Conservation (phyloP, 1,140 invertebrate genomes). For the Nasonia longicornis region DNA sequence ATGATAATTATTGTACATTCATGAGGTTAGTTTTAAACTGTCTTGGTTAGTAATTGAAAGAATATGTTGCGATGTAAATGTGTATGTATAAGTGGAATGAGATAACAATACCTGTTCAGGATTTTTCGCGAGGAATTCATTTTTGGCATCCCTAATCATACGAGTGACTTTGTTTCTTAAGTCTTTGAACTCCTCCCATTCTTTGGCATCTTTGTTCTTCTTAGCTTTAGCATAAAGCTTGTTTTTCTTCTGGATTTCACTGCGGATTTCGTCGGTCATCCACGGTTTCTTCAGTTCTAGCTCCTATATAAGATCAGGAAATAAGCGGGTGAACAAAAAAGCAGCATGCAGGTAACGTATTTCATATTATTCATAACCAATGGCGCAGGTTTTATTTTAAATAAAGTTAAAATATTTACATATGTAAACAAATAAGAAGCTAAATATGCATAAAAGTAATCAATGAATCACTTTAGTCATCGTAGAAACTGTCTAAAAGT, state of each 20-base stretch:
- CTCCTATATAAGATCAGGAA: constrained; percentile 58
- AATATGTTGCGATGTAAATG: not conserved
- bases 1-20: not conserved
- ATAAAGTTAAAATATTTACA: not conserved
- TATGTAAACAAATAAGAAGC: not conserved
- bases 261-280: constrained; percentile 71
- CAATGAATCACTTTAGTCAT: not conserved
- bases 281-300: constrained; percentile 69
- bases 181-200: constrained; percentile 71
- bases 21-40: not conserved
- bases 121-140: constrained; percentile 69
- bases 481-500: not conserved
- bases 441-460: not conserved
- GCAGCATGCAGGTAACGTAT: constrained; percentile 37
- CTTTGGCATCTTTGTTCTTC: constrained; percentile 68
- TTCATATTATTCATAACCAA: not conserved
- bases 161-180: constrained; percentile 70
- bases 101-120: constrained; percentile 67
- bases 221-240: constrained; percentile 70
- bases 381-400: not conserved
- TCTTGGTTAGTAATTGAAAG: not conserved
- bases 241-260: constrained; percentile 71
- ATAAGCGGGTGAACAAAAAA: constrained; percentile 41
- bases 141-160: constrained; percentile 70
- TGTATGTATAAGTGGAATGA: not conserved